These are phyloP conservation scores for Ooceraea biroi DNA, from an alignment of 1,140 invertebrate species.

Conservation along the genomic window DNA sequence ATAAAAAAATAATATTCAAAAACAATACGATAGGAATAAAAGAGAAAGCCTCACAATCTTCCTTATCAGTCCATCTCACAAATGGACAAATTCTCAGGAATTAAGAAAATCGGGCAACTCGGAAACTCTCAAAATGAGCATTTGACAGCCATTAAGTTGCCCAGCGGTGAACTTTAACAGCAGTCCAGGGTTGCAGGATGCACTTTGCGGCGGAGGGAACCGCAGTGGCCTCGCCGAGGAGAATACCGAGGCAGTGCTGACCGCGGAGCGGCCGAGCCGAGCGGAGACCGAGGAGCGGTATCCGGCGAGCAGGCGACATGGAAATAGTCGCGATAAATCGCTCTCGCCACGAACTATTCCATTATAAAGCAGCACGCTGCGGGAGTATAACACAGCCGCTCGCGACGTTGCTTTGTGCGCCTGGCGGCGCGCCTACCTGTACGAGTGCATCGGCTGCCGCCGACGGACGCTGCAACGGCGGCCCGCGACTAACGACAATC, in stretches of 20 bases:
- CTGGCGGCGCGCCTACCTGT: slow-evolving; percentile 71
- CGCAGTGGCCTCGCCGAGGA: slow-evolving; percentile 53
- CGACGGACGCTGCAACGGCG: slow-evolving; percentile 63
- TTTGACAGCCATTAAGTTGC: not conserved
- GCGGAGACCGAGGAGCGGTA: slow-evolving; percentile 58
- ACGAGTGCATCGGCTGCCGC: slow-evolving; percentile 66
- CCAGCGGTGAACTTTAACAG: slow-evolving; percentile 34
- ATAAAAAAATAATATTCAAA: not conserved
- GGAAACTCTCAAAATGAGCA: not conserved
- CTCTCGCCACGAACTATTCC: slow-evolving; percentile 79
- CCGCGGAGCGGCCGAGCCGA: slow-evolving; percentile 51
- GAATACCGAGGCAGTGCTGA: slow-evolving; percentile 57
- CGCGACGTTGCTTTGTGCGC: slow-evolving; percentile 75
- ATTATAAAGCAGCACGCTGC: slow-evolving; percentile 77
- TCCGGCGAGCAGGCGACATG: slow-evolving; percentile 75
- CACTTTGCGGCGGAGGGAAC: slow-evolving; percentile 28
- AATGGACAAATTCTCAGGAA: not conserved
- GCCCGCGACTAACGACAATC: slow-evolving; percentile 72
- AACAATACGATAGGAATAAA: not conserved
- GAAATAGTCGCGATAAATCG: slow-evolving; percentile 82
- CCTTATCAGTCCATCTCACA: too few relatives aligned
- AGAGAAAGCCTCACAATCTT: not conserved
- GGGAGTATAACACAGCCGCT: slow-evolving; percentile 69
- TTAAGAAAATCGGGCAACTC: too few relatives aligned
- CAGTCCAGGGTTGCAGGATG: slow-evolving; percentile 17